phyloP scores from a whole-genome alignment of 2,888 invertebrate species.

The Drosophila niveifrons region DNA sequence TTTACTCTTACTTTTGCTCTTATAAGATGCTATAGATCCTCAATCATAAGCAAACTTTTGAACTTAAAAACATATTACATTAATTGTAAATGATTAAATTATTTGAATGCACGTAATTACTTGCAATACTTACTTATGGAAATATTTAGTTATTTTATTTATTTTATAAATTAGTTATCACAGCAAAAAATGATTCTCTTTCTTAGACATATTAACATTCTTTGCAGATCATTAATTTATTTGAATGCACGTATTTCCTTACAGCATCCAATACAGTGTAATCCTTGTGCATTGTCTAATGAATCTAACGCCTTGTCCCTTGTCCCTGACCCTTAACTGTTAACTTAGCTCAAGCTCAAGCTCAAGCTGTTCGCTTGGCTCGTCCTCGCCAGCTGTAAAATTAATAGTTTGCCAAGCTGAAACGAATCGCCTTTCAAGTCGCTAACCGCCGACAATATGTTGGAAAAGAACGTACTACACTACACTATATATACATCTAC shows the following conservation, averaged over 20 bases:
- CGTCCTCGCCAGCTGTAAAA: constrained; percentile 56
- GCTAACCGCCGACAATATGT: constrained; percentile 84
- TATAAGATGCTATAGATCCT: no score
- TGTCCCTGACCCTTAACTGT: neutral
- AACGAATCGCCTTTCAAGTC: constrained; percentile 83
- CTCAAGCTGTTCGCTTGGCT: constrained; percentile 8
- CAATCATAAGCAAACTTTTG: no score
- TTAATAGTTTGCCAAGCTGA: constrained; percentile 84
- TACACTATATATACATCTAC: neutral
- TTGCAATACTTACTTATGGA: no score
- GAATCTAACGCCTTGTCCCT: constrained; percentile 2
- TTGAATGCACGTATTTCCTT: neutral
- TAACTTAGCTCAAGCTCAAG: neutral
- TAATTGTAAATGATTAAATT: no score
- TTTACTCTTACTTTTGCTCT: no score
- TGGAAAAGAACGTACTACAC: constrained; percentile 35
- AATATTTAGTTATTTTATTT: no score
- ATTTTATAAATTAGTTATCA: no score
- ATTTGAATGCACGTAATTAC: no score
- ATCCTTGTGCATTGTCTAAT: neutral
- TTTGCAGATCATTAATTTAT: neutral
- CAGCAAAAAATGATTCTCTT: no score
- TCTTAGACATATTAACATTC: no score
- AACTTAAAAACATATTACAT: no score
- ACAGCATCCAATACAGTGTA: neutral